Conservation (phyloP, 2,797 vertebrate species). For the Peromyscus eremicus region DNA sequence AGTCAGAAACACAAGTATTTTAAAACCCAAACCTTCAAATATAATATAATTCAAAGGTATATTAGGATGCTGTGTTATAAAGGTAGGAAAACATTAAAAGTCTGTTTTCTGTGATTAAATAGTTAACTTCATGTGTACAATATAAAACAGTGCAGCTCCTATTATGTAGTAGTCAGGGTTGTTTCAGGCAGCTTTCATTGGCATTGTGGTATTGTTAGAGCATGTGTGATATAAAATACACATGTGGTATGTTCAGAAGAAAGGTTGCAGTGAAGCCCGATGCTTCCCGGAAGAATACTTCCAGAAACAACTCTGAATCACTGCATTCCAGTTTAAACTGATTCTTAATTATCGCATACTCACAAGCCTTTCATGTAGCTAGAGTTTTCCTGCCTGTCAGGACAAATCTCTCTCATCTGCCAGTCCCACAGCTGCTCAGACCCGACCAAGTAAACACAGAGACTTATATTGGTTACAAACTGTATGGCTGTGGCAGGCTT, state of each 20-base stretch:
- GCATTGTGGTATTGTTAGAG: not conserved
- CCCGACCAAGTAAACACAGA: too few relatives aligned
- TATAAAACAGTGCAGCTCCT: not conserved
- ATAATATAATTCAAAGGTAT: not conserved
- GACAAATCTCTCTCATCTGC: too few relatives aligned
- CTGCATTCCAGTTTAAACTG: not conserved
- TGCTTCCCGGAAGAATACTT: not conserved
- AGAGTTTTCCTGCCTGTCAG: too few relatives aligned
- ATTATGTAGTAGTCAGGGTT: fast-evolving
- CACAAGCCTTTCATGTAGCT: too few relatives aligned
- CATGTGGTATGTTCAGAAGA: not conserved
- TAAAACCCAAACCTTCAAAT: not conserved
- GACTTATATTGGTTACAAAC: too few relatives aligned
- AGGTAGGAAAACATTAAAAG: not conserved
- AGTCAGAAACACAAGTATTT: not conserved
- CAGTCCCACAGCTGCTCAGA: too few relatives aligned
- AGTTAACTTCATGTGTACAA: not conserved
- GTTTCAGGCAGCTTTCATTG: not conserved
- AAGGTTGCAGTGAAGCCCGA: not conserved
- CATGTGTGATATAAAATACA: not conserved
- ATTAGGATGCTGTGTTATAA: not conserved
- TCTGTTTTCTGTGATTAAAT: not conserved
- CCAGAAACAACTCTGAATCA: not conserved
- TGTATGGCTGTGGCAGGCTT: too few relatives aligned
- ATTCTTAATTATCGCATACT: not conserved